Conservation (phyloP, 1,140 invertebrate genomes). For the Atta texana region DNA sequence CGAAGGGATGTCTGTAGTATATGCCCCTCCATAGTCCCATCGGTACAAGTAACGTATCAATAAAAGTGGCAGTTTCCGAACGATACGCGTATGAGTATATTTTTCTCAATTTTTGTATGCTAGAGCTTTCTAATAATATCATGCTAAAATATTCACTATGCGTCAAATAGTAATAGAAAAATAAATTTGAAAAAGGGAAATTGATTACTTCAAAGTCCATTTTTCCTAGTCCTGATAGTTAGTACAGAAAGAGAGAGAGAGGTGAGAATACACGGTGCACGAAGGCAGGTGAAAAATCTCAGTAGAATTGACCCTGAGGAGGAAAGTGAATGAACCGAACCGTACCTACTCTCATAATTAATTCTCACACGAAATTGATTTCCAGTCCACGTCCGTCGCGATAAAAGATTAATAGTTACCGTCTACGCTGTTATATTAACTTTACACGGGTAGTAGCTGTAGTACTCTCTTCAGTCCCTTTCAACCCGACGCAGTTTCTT, state of each 20-base stretch:
- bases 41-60: neutral
- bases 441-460: conserved; percentile 32
- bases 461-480: conserved; percentile 32
- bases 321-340: conserved; percentile 36
- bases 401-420: conserved; percentile 61
- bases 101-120: neutral
- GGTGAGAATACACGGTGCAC: neutral
- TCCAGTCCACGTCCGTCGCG: conserved; percentile 37
- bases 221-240: neutral
- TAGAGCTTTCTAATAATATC: neutral
- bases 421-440: conserved; percentile 58
- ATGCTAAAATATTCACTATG: neutral
- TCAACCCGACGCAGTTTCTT: conserved; percentile 55
- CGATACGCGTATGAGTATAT: neutral
- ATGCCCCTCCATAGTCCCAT: neutral
- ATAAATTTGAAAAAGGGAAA: neutral
- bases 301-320: conserved; percentile 31
- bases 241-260: neutral
- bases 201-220: neutral
- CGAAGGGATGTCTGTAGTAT: neutral
- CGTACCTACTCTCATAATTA: conserved; percentile 52
- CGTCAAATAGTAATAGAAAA: neutral
- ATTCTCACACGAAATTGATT: conserved; percentile 60
- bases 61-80: neutral
- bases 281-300: conserved; percentile 39